These are phyloP conservation scores for Trichogramma dendrolimi DNA, from an alignment of 2,888 invertebrate species.

Conservation along the genomic window DNA sequence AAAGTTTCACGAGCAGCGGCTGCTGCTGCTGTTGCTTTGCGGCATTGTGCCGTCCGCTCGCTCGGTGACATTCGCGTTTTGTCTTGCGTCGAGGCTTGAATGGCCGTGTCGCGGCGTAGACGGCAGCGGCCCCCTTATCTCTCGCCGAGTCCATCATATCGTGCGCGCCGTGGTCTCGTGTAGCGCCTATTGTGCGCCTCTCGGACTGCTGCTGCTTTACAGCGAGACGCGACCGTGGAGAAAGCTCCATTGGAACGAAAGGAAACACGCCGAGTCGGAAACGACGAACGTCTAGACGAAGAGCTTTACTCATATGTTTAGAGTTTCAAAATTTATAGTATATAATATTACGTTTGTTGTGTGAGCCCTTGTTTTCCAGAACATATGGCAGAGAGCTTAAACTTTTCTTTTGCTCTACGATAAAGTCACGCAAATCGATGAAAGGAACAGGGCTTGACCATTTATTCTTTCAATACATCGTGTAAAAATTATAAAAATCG, in stretches of 20 bases:
- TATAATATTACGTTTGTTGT: too few species aligned
- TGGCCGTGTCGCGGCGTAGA: conserved; percentile 2
- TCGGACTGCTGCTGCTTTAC: too few species aligned
- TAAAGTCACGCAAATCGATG: too few species aligned
- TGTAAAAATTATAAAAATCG: too few species aligned
- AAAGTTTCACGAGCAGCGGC: conserved; percentile 11
- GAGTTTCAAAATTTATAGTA: conserved; percentile 24
- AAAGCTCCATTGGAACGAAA: too few species aligned
- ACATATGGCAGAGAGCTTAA: too few species aligned
- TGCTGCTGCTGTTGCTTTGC: background rate
- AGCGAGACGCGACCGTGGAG: too few species aligned
- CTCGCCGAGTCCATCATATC: conserved; percentile 18
- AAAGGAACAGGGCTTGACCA: too few species aligned
- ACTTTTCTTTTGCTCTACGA: too few species aligned
- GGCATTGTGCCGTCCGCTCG: conserved; percentile 1
- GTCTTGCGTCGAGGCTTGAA: conserved; percentile 29
- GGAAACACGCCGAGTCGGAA: conserved; percentile 47
- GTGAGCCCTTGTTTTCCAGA: too few species aligned
- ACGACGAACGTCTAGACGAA: conserved; percentile 45
- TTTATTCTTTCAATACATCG: too few species aligned
- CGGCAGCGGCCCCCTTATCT: conserved; percentile 13
- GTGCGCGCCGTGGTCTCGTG: conserved; percentile 6
- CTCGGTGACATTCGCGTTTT: conserved; percentile 27
- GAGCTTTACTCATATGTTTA: conserved; percentile 19
- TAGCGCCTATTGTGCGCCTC: conserved; percentile 10